phyloP scores from a whole-genome alignment of 2,113 vertebrate genomes.

The Struthio camelus region DNA sequence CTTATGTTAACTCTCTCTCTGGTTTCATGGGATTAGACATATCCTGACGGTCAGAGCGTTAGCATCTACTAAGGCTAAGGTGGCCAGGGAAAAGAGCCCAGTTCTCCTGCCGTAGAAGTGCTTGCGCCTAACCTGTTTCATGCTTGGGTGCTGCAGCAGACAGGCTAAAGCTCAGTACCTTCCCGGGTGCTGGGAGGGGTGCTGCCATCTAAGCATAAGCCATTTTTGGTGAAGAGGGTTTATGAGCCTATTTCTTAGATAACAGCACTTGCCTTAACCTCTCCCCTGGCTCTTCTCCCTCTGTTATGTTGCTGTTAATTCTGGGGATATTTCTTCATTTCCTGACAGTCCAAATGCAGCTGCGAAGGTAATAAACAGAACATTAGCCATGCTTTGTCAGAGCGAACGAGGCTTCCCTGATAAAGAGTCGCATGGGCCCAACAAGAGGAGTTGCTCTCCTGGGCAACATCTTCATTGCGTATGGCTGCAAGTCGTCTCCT shows the following conservation, averaged over 20 bases:
- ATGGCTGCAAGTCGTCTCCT: background rate
- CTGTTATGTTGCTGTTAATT: constrained; percentile 48
- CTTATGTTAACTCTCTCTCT: background rate
- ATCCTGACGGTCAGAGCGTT: background rate
- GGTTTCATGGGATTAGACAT: rapidly evolving
- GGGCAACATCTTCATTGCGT: background rate
- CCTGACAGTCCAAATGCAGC: constrained; percentile 36
- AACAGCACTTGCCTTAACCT: constrained; percentile 53
- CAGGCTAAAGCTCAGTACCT: background rate
- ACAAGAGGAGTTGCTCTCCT: constrained; percentile 43
- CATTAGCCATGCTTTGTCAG: constrained; percentile 59
- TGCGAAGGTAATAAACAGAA: constrained; percentile 49
- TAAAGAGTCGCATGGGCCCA: background rate
- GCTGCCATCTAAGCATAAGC: background rate
- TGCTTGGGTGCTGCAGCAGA: background rate
- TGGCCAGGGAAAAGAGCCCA: rapidly evolving
- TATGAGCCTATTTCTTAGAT: constrained; percentile 23
- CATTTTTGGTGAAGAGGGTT: background rate
- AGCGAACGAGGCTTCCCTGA: constrained; percentile 22
- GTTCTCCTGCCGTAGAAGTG: background rate
- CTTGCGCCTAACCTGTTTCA: rapidly evolving
- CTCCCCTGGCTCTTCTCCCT: constrained; percentile 58
- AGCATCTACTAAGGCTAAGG: background rate
- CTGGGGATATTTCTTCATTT: constrained; percentile 59
- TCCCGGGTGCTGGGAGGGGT: background rate